Evolutionary conservation across 1,140 invertebrate genomes (phyloP), one percentile per base, ranked within the genome.

Genomic region (Gryon sp.): DNA sequence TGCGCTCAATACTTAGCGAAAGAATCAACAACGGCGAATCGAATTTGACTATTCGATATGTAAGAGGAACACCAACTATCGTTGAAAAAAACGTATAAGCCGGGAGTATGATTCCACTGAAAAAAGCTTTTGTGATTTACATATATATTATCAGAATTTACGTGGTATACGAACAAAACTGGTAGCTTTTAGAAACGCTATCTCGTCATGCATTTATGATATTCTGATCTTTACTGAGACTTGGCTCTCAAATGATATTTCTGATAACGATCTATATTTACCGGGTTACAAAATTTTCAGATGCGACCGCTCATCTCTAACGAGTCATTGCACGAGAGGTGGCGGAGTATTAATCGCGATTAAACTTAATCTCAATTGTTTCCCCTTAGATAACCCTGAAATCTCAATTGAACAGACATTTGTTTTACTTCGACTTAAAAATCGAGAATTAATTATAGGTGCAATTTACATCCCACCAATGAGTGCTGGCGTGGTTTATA

Each of bases 221-320:
- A 14, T 55, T 11, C 22, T 55, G 9, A 55, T 55, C 0, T 15
- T 55, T 1, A 15, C 50, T 3, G 34, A 55, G 9, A 55, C 50
- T 3, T 55, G n/a, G n/a, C n/a, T n/a, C n/a, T n/a, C n/a, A n/a
- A n/a, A n/a, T n/a, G n/a, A n/a, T n/a, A n/a, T n/a, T 9, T 16
- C 14, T 0, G 20, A 55, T 40, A 14, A 9, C 15, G 48, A 52
- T 6, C 4, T 55, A 0, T 5, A 26, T n/a, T 15, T 40, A 0
- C 0, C 4, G 0, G 34, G 20, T 4, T 55, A 1, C 16, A 8
- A 4, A 4, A 9, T 55, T 1, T 24, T 22, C 26, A n/a, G 45
- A 1, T 28, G 45, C 26, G 45, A 48, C 32, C 45, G 45, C n/a
- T n/a, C n/a, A n/a, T 48, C 45, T 32, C n/a, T n/a, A n/a, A n/a